Conservation (phyloP, 2,888 invertebrate genomes). For the Parasteatoda lunata region DNA sequence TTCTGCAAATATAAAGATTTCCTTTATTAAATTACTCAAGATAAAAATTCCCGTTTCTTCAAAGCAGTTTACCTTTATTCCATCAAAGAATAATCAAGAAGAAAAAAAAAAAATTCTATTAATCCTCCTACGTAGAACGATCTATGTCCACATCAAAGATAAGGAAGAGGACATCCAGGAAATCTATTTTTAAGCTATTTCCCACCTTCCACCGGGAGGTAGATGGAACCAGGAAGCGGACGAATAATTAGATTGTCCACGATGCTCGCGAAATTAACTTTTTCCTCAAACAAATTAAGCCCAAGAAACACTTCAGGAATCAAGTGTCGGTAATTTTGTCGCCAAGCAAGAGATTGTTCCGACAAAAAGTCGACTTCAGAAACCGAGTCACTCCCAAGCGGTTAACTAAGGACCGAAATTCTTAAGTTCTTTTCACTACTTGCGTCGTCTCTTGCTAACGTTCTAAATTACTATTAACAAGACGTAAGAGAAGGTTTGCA, state of each 20-base stretch:
- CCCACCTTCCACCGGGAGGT: not conserved
- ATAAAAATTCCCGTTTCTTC: too few species aligned
- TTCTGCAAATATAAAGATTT: too few species aligned
- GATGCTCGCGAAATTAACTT: constrained; percentile 47
- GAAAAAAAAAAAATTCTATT: too few species aligned
- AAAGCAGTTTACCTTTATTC: too few species aligned
- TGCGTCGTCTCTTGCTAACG: not conserved
- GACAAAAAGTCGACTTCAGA: not conserved
- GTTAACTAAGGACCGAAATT: not conserved
- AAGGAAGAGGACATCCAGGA: not conserved
- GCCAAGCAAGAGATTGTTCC: not conserved
- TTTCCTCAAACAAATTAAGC: constrained; percentile 51
- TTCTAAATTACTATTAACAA: constrained; percentile 15
- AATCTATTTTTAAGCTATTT: not conserved
- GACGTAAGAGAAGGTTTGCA: constrained; percentile 1
- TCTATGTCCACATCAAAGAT: too few species aligned
- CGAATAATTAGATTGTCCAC: constrained; percentile 52
- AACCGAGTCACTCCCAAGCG: not conserved
- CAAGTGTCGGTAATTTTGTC: constrained; percentile 50
- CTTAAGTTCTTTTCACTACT: constrained; percentile 31
- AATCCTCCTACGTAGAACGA: too few species aligned
- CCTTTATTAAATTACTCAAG: too few species aligned
- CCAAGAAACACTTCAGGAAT: constrained; percentile 46
- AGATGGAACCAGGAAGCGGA: not conserved
- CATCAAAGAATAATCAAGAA: too few species aligned